These are phyloP conservation scores for Brotula barbata DNA, from an alignment of 2,797 vertebrate genomes.

Conservation along the genomic window DNA sequence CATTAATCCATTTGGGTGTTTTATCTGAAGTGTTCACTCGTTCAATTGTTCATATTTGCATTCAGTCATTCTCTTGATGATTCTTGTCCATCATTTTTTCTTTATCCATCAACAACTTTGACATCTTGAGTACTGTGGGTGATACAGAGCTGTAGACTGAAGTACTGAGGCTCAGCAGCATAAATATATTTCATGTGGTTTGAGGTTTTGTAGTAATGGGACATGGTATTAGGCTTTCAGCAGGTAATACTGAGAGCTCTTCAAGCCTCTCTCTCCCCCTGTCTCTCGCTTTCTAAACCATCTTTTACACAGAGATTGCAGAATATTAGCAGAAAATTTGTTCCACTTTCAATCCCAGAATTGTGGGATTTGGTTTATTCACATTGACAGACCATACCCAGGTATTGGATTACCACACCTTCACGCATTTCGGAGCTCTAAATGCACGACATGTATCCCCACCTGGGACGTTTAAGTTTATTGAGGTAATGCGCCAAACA, in stretches of 20 bases:
- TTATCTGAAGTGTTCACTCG: not conserved
- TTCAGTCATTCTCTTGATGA: not conserved
- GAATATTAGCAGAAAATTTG: too few species aligned
- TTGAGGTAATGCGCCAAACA: too few species aligned
- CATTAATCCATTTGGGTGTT: too few species aligned
- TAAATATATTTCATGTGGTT: constrained; percentile 56
- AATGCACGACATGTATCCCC: too few species aligned
- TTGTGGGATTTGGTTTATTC: too few species aligned
- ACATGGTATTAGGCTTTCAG: constrained; percentile 34
- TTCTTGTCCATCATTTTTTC: constrained; percentile 10
- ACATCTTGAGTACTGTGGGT: constrained; percentile 21
- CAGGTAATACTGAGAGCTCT: constrained; percentile 21
- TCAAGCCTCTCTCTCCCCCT: not conserved
- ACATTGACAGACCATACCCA: too few species aligned
- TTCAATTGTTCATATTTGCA: not conserved
- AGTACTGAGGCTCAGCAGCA: constrained; percentile 23
- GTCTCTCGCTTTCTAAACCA: too few species aligned
- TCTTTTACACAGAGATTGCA: too few species aligned
- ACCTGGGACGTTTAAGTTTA: too few species aligned
- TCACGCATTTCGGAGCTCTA: too few species aligned
- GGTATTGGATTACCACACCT: too few species aligned
- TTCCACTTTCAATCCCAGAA: too few species aligned
- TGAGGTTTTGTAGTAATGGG: constrained; percentile 43
- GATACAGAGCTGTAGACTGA: constrained; percentile 24
- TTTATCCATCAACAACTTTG: constrained; percentile 28